Evolutionary conservation across 2,797 vertebrate species (phyloP).

Genomic region (Linurgus olivaceus): DNA sequence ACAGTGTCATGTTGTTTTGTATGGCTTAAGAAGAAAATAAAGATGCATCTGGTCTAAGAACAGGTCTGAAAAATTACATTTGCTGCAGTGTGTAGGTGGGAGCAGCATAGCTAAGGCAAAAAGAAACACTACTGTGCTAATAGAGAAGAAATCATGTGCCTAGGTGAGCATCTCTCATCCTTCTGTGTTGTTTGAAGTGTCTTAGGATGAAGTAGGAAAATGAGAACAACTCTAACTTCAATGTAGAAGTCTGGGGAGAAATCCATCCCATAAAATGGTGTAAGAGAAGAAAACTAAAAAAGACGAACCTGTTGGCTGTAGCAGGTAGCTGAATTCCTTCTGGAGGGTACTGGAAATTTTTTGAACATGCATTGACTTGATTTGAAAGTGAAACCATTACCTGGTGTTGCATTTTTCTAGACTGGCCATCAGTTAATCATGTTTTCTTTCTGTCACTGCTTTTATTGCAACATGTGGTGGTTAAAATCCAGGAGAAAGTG

Average conservation of each 20-base stretch:
- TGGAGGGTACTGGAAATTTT: not conserved
- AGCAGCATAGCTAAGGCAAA: not conserved
- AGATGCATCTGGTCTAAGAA: not conserved
- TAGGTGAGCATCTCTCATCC: not conserved
- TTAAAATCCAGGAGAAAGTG: not conserved
- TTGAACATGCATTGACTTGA: not conserved
- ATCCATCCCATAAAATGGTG: not conserved
- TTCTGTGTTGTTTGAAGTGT: not conserved
- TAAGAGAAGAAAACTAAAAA: not conserved
- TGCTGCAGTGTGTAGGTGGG: not conserved
- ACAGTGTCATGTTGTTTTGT: rapidly evolving
- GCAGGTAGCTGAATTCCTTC: not conserved
- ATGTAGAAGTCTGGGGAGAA: not conserved
- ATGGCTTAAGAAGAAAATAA: not conserved
- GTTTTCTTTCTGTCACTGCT: not conserved
- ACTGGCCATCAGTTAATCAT: not conserved
- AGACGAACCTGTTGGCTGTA: not conserved
- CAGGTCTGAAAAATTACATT: not conserved
- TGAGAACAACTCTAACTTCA: not conserved
- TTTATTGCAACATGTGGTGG: not conserved
- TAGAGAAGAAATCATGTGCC: not conserved
- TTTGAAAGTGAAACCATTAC: not conserved
- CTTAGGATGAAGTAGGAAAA: not conserved
- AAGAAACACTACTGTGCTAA: not conserved
- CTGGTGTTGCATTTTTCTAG: not conserved